These are phyloP conservation scores for Leptodactylus fallax DNA, from an alignment of 2,797 vertebrate species.

Conservation along the genomic window DNA sequence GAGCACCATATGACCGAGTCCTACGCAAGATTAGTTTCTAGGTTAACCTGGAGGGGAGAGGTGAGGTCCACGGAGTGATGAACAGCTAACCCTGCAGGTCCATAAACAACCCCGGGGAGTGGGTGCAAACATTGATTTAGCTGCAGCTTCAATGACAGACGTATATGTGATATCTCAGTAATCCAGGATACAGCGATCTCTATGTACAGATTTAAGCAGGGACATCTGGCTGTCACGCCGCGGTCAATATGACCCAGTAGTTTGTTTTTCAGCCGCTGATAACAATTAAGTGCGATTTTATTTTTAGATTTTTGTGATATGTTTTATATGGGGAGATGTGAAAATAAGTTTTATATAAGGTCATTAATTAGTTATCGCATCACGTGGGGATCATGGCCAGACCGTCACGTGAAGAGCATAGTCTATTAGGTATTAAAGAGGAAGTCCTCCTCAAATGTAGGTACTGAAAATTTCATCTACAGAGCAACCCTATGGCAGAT, in stretches of 20 bases:
- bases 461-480: too few species aligned
- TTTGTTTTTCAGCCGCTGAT: slow-evolving; percentile 11
- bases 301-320: not conserved
- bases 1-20: slow-evolving; percentile 22
- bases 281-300: not conserved
- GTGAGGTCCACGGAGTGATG: too few species aligned
- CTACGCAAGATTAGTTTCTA: slow-evolving; percentile 53
- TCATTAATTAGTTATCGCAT: not conserved
- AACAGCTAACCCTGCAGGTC: not conserved
- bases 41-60: slow-evolving; percentile 21
- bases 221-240: not conserved
- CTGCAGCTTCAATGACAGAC: slow-evolving; percentile 8
- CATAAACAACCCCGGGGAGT: not conserved
- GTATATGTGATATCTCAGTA: not conserved
- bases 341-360: not conserved
- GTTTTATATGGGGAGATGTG: not conserved
- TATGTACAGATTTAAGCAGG: slow-evolving; percentile 26
- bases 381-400: not conserved
- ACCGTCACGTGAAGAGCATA: not conserved
- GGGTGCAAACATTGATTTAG: slow-evolving; percentile 31
- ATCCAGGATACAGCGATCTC: slow-evolving; percentile 10
- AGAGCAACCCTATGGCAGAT: too few species aligned
- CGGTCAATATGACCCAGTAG: slow-evolving; percentile 11
- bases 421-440: too few species aligned
- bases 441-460: too few species aligned